Base-by-base conservation (phyloP, 2,797 vertebrate species). In the Spea hammondii region DNA sequence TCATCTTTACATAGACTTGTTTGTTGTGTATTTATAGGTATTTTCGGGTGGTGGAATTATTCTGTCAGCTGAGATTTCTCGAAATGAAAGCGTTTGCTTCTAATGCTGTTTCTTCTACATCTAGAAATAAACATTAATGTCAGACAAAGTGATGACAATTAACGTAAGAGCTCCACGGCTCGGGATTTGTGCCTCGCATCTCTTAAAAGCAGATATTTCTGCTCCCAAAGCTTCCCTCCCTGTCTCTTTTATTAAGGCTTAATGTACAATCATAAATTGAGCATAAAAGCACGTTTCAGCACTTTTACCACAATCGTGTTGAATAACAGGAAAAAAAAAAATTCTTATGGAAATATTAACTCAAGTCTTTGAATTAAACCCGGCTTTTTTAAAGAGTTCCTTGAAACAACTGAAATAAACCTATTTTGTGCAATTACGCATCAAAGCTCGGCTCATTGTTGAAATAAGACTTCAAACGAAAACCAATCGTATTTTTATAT, bases 211-310 rank as follows among this genome's bases (percentile, higher is more conserved):
- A 62, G n/a, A 84, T 82, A 80, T 87, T 74, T 60, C 83, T 71
- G 7, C 45, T 47, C 14, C 0, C 1, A 55, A 57, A 67, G 44
- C 44, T 51, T 65, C 57, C 13, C 53, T 67, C n/a, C 51, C 11
- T 32, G 49, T 66, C 49, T 67, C 55, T 51, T 68, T 74, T 65
- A 74, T 74, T 45, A 12, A 49, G 79, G 83, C 72, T 71, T 83
- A 72, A 83, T 86, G 86, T 85, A 79, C 48, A 66, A 74, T 72
- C 80, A 85, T 86, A 80, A 85, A 77, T 54, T 79, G 85, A 86
- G 84, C 87, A 88, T 84, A 79, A 2, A 57, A 81, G 73, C 9
- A 32, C 8, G 50, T 8, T 45, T 45, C 49, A 46, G 12, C 2
- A 55, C 12, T 73, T 78, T 65, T 71, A 73, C 82, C 75, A 44